Percentiles rank a stretch among this genome's conserved stretches.
These are phyloP conservation scores for Cathartes aura DNA, from an alignment of 2,113 vertebrate genomes.

Conservation along the genomic window DNA sequence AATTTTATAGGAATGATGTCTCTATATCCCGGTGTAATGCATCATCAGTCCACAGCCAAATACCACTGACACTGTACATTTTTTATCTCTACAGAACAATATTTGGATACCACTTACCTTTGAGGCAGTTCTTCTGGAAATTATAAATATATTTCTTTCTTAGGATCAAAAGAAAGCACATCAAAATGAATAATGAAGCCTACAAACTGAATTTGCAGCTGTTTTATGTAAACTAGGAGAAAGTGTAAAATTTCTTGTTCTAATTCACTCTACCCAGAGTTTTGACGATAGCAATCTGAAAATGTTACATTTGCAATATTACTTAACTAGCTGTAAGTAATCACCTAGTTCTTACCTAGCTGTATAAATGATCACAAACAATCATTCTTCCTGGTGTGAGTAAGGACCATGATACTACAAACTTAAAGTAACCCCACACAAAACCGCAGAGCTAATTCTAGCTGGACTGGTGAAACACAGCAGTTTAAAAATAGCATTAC, in stretches of 20 bases:
- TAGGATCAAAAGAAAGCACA: slow-evolving; percentile 49
- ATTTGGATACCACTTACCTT: slow-evolving; percentile 70
- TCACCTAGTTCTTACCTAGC: not conserved
- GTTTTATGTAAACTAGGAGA: slow-evolving; percentile 16
- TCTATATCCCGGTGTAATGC: slow-evolving; percentile 53
- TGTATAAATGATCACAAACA: slow-evolving; percentile 23
- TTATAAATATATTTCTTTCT: slow-evolving; percentile 68
- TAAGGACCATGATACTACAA: not conserved
- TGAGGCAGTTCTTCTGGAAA: slow-evolving; percentile 66
- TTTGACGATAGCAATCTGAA: not conserved
- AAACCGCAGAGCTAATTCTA: not conserved
- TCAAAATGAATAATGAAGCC: slow-evolving; percentile 65
- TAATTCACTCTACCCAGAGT: not conserved
- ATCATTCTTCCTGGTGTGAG: not conserved
- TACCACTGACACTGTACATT: slow-evolving; percentile 47
- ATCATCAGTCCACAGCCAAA: slow-evolving; percentile 69
- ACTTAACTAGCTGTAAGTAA: not conserved
- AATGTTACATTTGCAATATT: slow-evolving; percentile 23
- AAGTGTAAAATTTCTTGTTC: not conserved
- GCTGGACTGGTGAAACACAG: not conserved
- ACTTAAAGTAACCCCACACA: not conserved
- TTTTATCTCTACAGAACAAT: slow-evolving; percentile 72
- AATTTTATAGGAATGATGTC: slow-evolving; percentile 61
- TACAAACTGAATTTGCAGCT: slow-evolving; percentile 54
- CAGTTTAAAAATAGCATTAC: not conserved